phyloP scores from a whole-genome alignment of 2,888 invertebrate species.

The Rhagonycha lutea region DNA sequence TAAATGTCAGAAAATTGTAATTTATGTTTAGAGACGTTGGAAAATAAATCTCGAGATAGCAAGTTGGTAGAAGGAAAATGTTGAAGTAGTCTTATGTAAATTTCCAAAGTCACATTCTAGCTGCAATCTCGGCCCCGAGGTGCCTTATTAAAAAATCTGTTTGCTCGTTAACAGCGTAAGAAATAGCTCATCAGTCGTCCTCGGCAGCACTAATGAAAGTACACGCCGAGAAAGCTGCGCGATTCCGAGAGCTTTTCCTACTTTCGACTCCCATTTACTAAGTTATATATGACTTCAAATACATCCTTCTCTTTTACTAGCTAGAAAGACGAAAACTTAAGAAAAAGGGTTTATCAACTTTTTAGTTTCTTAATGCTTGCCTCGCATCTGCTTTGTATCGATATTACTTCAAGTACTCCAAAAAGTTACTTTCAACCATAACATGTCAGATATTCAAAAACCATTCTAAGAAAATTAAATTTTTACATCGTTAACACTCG shows the following conservation, averaged over 20 bases:
- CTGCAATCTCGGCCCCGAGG: slow-evolving; percentile 35
- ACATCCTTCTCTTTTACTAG: slow-evolving; percentile 4
- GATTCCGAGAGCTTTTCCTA: slow-evolving; percentile 37
- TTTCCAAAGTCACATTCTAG: slow-evolving; percentile 40
- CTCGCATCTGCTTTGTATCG: neutral
- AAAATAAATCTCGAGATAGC: slow-evolving; percentile 17
- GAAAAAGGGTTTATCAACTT: slow-evolving; percentile 27
- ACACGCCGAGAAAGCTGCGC: slow-evolving; percentile 34
- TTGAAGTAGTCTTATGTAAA: slow-evolving; percentile 39
- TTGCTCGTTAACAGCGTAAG: slow-evolving; percentile 44
- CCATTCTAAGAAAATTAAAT: too few species aligned
- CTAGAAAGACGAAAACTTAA: slow-evolving; percentile 22
- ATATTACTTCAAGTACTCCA: neutral
- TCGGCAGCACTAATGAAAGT: slow-evolving; percentile 43
- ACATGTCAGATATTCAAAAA: too few species aligned
- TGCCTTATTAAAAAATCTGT: slow-evolving; percentile 47
- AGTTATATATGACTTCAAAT: slow-evolving; percentile 21
- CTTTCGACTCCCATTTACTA: slow-evolving; percentile 27
- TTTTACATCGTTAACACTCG: too few species aligned
- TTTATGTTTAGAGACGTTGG: neutral
- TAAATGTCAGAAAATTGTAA: neutral
- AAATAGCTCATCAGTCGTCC: slow-evolving; percentile 40
- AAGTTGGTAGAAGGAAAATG: slow-evolving; percentile 15
- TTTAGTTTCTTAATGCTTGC: neutral
- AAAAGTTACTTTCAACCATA: neutral